Evolutionary conservation across 37 sponge, comb jelly and placozoan genomes (phyloP), one percentile per base, ranked within the genome.

Genomic region (Theonella swinhoei): DNA sequence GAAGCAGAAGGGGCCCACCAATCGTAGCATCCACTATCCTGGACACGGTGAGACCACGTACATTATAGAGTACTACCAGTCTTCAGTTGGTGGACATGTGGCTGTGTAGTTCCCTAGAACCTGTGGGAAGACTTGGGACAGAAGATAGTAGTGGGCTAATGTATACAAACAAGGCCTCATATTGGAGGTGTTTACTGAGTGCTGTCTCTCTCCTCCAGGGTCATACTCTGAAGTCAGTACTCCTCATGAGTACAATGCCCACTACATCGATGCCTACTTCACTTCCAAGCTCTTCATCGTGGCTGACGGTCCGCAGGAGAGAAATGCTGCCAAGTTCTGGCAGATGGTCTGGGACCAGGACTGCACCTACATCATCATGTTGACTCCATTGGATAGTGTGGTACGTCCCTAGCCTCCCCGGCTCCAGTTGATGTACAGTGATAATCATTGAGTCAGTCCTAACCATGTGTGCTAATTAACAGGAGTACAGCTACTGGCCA

Each of bases 261-360:
- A 86, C 65, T 64, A 64, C 36, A 31, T 86, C 77, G 80, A 86
- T 37, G 36, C 72, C 66, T 86, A 86, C 73, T 38, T 60, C 25
- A n/a, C 71, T 29, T 8, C 43, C 1, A 33, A 39, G 8, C 72
- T 42, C 65, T 73, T 80, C n/a, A 37, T 86, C 14, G 73, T 86
- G 65, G 59, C 42, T 7, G 87, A 86, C 37, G 87, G 87, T 8
- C 87, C 87, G 3, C 24, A 30, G 4, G 73, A 72, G 65, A 30
- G 39, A 19, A 74, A 70, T 14, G 65, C 54, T 0, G 66, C 33
- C 80, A 59, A 65, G 63, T 86, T 79, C 74, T 86, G 87, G 87
- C 80, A 86, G 80, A 73, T 86, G 80, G 73, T 86, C 37, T 72
- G 74, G 80, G 80, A 86, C 36, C 60, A 79, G 47, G 79, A 58